Percentiles rank a stretch among this genome's conserved stretches.
Evolutionary conservation across 2,888 invertebrate genomes (phyloP).

Genomic region (Cylloceria caligata): DNA sequence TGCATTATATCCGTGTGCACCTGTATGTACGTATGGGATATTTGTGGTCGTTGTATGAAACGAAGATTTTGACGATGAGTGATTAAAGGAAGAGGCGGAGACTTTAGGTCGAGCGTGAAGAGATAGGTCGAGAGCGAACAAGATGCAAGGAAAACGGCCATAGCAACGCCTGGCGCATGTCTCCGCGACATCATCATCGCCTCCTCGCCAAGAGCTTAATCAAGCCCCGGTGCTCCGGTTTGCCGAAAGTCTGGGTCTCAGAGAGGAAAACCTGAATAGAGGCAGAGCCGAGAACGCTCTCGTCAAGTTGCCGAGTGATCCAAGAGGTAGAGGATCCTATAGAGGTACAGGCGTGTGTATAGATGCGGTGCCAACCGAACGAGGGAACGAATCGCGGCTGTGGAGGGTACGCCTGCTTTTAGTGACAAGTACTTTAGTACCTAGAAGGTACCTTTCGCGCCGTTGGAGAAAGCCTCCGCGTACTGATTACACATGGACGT

Average conservation of each 20-base stretch:
- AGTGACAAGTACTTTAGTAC: conserved; percentile 15
- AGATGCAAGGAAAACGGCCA: conserved; percentile 23
- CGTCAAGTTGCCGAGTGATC: conserved; percentile 50
- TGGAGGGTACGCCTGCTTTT: conserved; percentile 6
- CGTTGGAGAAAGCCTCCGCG: conserved; percentile 24
- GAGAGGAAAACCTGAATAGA: conserved; percentile 61
- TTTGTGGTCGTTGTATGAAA: conserved; percentile 41
- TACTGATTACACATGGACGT: conserved; percentile 56
- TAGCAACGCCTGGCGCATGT: conserved; percentile 35
- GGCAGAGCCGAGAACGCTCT: conserved; percentile 37
- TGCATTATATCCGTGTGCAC: conserved; percentile 16
- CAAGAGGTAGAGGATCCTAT: conserved; percentile 13
- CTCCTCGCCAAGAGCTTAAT: conserved; percentile 77
- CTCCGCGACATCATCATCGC: conserved; percentile 74
- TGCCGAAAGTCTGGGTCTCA: conserved; percentile 74
- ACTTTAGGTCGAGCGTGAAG: conserved; percentile 14
- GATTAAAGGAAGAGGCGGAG: conserved; percentile 67
- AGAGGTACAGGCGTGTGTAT: neutral
- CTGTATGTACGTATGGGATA: conserved; percentile 8
- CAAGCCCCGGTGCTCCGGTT: conserved; percentile 71
- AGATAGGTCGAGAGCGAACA: conserved; percentile 23
- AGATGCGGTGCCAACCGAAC: conserved; percentile 10
- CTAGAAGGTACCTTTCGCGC: neutral
- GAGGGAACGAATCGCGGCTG: neutral
- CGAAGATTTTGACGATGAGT: conserved; percentile 59